Evolutionary conservation across 2,797 vertebrate species (phyloP).

Genomic region (Hylomyscus alleni): DNA sequence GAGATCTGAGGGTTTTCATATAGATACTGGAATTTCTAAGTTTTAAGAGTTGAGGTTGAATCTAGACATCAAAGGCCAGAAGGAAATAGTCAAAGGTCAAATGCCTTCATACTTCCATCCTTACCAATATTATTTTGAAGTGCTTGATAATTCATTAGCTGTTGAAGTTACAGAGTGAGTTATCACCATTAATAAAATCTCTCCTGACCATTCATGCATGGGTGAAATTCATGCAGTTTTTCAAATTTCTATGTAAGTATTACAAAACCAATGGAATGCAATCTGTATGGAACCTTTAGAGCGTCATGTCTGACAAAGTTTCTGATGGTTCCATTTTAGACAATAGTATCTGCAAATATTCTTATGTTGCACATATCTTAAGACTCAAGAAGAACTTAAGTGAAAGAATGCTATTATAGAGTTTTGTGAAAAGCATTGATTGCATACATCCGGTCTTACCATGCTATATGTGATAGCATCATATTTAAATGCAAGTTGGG

Average conservation of each 20-base stretch:
- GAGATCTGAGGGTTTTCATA: not conserved
- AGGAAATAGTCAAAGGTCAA: not conserved
- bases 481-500: not conserved
- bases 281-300: not conserved
- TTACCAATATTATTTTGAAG: not conserved
- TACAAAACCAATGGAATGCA: not conserved
- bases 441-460: not conserved
- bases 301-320: slow-evolving; percentile 1
- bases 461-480: not conserved
- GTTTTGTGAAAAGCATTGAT: not conserved
- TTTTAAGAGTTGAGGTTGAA: not conserved
- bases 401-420: not conserved
- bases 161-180: not conserved
- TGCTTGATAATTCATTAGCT: not conserved
- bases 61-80: not conserved
- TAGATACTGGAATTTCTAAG: not conserved
- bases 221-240: not conserved
- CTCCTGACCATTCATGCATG: not conserved
- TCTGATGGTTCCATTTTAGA: not conserved
- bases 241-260: not conserved
- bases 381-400: not conserved
- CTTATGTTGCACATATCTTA: not conserved
- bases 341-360: not conserved
- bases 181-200: not conserved
- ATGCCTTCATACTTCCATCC: slow-evolving; percentile 17